Base-by-base conservation (phyloP, 2,888 invertebrate species). In the Stenolophus ochropezus region DNA sequence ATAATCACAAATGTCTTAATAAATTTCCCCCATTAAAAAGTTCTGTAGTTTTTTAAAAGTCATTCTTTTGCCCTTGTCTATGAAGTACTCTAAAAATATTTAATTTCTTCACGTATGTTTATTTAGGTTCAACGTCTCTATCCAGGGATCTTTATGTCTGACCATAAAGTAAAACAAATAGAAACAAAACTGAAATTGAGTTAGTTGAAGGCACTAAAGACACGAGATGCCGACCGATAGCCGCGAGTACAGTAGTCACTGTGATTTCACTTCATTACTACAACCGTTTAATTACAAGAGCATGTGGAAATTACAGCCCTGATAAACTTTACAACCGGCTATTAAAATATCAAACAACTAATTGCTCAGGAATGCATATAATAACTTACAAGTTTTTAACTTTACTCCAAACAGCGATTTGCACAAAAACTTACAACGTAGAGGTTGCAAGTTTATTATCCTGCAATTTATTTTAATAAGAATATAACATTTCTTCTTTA, bases 281-380 rank as follows among this genome's bases (percentile, higher is more conserved):
- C n/a, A 53, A 53, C 53, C 53, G 23, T 75, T 75, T 75, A 75
- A 14, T 75, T 51, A 51, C 27, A 75, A 51, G 25, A 23, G 25
- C 75, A 51, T 75, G 51, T 75, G 25, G 23, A 11, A 75, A 75
- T 53, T 75, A 27, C 51, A 75, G 75, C 3, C 61, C 61, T 4
- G n/a, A 23, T n/a, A 21, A 47, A 14, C 73, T 23, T 73, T 71
- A 71, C 71, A 71, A 42, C 20, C 14, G 42, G 23, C 25, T 4
- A 61, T 61, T 61, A 61, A 61, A 25, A 61, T 61, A 25, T 61
- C 23, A 18, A 53, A 6, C 6, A 8, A 25, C 21, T 25, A 61
- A 61, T 61, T 61, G 23, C 25, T 4, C 25, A 25, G 23, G 61
- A 25, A 61, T 56, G 16, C 18, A 11, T 56, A 16, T 33, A 33